These are phyloP conservation scores for Lasaia peninsularis DNA, from an alignment of 1,140 invertebrate species.

Conservation along the genomic window DNA sequence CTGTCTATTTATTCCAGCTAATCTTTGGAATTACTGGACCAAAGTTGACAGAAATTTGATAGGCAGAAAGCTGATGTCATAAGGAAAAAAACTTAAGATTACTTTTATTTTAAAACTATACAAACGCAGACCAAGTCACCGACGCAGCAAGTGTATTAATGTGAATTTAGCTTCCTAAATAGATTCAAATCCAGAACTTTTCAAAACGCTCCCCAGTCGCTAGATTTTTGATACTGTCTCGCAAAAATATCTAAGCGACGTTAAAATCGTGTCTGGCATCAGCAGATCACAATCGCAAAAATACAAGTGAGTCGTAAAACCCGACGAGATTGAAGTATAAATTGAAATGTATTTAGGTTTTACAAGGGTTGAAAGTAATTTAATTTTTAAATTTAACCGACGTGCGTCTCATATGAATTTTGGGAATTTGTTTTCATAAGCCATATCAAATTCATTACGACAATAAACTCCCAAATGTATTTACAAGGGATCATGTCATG, in stretches of 20 bases:
- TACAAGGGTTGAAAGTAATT: constrained; percentile 8
- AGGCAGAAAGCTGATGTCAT: no score
- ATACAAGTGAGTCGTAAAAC: constrained; percentile 2
- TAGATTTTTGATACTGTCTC: not conserved
- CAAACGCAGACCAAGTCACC: no score
- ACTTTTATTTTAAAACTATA: no score
- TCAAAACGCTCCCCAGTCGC: no score
- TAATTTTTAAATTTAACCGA: constrained; percentile 26
- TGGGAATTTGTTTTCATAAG: constrained; percentile 63
- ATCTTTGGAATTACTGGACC: no score
- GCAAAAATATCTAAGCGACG: not conserved
- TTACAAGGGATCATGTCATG: constrained; percentile 72
- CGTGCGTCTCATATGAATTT: constrained; percentile 34
- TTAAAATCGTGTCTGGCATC: not conserved
- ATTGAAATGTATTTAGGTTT: constrained; percentile 2
- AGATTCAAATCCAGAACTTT: no score
- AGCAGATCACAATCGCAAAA: not conserved
- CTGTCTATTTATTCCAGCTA: no score
- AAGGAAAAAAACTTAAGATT: no score
- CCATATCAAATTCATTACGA: constrained; percentile 74
- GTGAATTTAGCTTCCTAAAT: no score
- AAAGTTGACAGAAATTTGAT: no score
- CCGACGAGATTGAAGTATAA: not conserved
- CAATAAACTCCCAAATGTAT: constrained; percentile 74
- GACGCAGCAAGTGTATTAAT: no score